Evolutionary conservation across 2,888 invertebrate species (phyloP).

Genomic region (Aphidius colemani): DNA sequence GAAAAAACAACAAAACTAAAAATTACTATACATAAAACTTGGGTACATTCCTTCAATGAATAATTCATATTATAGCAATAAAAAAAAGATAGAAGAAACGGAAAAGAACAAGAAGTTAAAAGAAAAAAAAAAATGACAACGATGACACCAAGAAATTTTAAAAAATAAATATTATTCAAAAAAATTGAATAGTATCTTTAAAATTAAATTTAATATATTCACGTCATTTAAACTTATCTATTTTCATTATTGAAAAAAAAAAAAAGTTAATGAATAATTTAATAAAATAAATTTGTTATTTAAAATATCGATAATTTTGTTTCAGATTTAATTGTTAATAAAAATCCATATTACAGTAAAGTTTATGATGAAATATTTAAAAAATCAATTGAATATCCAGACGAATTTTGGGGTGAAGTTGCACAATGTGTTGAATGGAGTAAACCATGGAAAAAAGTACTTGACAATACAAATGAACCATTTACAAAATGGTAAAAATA

Average conservation of each 20-base stretch:
- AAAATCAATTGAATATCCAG: conserved; percentile 76
- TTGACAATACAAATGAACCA: conserved; percentile 82
- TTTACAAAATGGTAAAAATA: conserved; percentile 82
- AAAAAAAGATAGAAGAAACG: too few relatives aligned
- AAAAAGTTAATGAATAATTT: background rate
- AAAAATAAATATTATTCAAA: background rate
- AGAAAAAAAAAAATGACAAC: too few relatives aligned
- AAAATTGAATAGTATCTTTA: background rate
- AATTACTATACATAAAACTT: too few relatives aligned
- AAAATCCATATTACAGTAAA: conserved; percentile 46
- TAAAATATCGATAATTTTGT: background rate
- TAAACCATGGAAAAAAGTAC: conserved; percentile 80
- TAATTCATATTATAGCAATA: too few relatives aligned
- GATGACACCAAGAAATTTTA: background rate
- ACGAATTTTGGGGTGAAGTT: conserved; percentile 86
- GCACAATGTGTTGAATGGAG: conserved; percentile 78
- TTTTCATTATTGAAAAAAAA: background rate
- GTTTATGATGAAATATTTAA: conserved; percentile 69
- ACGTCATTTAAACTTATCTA: too few relatives aligned
- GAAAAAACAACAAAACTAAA: too few relatives aligned
- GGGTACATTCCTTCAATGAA: too few relatives aligned
- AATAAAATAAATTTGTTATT: background rate
- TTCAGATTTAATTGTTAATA: conserved; percentile 50
- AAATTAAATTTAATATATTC: too few relatives aligned
- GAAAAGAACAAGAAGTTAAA: too few relatives aligned